Percentiles rank a stretch among this genome's conserved stretches.
Evolutionary conservation across 2,113 vertebrate species (phyloP).

Genomic region (Menidia beryllina): DNA sequence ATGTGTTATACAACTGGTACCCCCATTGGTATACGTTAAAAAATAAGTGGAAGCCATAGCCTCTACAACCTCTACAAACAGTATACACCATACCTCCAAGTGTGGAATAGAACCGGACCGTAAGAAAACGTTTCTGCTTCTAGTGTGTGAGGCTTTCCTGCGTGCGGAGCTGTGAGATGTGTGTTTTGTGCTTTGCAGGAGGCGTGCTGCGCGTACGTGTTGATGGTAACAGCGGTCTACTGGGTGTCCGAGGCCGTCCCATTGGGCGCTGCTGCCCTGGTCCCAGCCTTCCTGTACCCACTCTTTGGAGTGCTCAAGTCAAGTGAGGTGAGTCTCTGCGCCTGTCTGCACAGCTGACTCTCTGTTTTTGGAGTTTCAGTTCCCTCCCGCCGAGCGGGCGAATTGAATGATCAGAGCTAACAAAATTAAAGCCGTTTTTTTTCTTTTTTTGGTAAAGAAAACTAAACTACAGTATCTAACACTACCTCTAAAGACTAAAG

Average conservation of each 20-base stretch:
- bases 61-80: not conserved
- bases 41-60: not conserved
- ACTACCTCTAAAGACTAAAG: too few relatives aligned
- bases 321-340: slow-evolving; percentile 89
- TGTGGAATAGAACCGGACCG: not conserved
- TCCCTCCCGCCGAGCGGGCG: not conserved
- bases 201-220: slow-evolving; percentile 93
- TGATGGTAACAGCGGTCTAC: slow-evolving; percentile 93
- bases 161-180: not conserved
- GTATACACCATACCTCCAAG: not conserved
- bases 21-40: too few relatives aligned
- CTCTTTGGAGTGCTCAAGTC: slow-evolving; percentile 97
- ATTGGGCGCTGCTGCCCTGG: slow-evolving; percentile 93
- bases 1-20: too few relatives aligned
- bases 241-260: slow-evolving; percentile 98
- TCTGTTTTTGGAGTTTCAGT: not conserved
- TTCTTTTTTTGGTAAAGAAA: not conserved
- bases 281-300: slow-evolving; percentile 96
- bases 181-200: slow-evolving; percentile 81
- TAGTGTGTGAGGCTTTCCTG: too few relatives aligned
- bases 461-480: not conserved
- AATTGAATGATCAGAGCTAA: not conserved
- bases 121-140: not conserved
- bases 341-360: not conserved
- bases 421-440: not conserved